Conservation (phyloP, 2,888 invertebrate species). For the Chymomyza amoena region DNA sequence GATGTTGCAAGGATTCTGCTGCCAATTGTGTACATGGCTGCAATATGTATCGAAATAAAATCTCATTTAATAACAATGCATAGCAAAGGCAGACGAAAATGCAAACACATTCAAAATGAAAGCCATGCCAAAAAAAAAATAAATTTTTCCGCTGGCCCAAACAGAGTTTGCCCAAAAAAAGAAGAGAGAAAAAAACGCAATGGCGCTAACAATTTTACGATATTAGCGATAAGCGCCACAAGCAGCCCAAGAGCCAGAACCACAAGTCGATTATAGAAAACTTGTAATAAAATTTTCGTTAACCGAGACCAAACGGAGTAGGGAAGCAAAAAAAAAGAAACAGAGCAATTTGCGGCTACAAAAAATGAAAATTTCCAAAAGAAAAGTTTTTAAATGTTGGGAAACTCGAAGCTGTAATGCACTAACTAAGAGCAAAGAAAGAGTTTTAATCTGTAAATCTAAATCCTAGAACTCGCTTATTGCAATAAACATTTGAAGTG, state of each 20-base stretch:
- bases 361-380: neutral
- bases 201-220: conserved; percentile 45
- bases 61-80: conserved; percentile 5
- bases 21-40: neutral
- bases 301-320: conserved; percentile 55
- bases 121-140: neutral
- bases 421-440: no score
- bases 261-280: conserved; percentile 68
- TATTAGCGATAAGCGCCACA: conserved; percentile 50
- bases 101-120: conserved; percentile 20
- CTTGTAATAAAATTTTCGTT: conserved; percentile 69
- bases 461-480: no score
- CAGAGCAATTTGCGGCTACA: neutral
- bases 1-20: neutral
- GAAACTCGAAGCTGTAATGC: no score
- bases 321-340: conserved; percentile 8
- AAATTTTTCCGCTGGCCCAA: neutral
- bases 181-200: neutral
- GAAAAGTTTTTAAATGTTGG: neutral
- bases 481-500: no score
- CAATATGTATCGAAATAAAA: conserved; percentile 3
- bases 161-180: neutral
- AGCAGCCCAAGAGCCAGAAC: conserved; percentile 37
- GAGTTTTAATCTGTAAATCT: no score
- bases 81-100: neutral